Evolutionary conservation across 2,113 vertebrate species (phyloP), one percentile per base, ranked within the genome.

Genomic region (Gallinago media): DNA sequence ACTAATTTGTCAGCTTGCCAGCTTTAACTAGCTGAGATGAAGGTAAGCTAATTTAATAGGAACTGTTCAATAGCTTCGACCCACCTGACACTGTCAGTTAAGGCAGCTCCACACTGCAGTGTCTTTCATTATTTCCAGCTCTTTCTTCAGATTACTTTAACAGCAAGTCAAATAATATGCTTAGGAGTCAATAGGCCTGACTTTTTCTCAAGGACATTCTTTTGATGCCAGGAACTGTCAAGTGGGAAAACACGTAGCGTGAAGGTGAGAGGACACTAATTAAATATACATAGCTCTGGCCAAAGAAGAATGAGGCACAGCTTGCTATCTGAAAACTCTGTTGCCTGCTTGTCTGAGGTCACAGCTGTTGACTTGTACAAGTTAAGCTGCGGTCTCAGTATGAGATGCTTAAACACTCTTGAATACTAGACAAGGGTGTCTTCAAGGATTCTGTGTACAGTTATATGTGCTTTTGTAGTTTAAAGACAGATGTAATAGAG

Each of bases 181-280:
- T 98, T 96, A 96, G 97, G 96, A 98, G 98, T 98, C 98, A 99
- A 98, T 98, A 98, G 97, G 98, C 97, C 97, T 97, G 96, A 97
- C 95, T 97, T 98, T 97, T 98, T 98, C 98, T 99, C 99, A 99
- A 99, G 99, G 99, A 99, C 99, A 98, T 98, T 99, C 98, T 98
- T 98, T 98, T 98, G 98, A 98, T 99, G 98, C 98, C 99, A 99
- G 98, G 98, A 99, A 98, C 98, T 99, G 98, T 99, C 99, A 99
- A 98, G 97, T 98, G 97, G 97, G 98, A 98, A 98, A 98, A 98
- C 98, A 98, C 96, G 94, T 97, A 98, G 98, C 95, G 96, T 98
- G 98, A 98, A 99, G 98, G 99, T 99, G 98, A 99, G 98, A 99
- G 99, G 98, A 99, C 98, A 98, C 99, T 99, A 99, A 99, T 99